Evolutionary conservation across 2,797 vertebrate genomes (phyloP).

Genomic region (Petrocephalus schoutedeni): DNA sequence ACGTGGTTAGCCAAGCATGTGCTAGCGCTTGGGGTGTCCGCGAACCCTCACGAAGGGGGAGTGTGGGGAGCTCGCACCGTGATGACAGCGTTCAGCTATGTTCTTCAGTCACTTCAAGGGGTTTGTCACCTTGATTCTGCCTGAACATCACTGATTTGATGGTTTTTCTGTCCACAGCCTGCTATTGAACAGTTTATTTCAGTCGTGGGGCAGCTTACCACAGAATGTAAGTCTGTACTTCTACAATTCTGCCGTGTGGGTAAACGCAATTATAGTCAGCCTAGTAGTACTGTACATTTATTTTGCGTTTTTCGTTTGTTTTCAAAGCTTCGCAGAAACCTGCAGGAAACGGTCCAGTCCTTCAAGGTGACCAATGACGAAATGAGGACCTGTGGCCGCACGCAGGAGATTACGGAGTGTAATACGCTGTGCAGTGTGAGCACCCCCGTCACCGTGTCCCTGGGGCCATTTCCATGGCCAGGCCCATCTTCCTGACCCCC

Average conservation of each 20-base stretch:
- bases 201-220: constrained; percentile 72
- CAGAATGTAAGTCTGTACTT: constrained; percentile 65
- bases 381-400: constrained; percentile 56
- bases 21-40: neutral
- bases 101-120: neutral
- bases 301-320: neutral
- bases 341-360: constrained; percentile 82
- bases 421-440: constrained; percentile 74
- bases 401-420: constrained; percentile 64
- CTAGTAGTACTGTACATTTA: neutral
- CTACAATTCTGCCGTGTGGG: neutral
- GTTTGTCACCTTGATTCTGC: neutral
- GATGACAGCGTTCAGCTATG: neutral
- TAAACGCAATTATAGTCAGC: neutral
- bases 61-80: neutral
- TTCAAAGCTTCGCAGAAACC: constrained; percentile 68
- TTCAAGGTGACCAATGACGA: constrained; percentile 88
- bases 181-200: constrained; percentile 77
- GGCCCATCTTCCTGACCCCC: neutral
- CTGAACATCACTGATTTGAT: neutral
- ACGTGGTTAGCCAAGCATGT: neutral
- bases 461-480: neutral
- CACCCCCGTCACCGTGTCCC: neutral
- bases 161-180: constrained; percentile 57
- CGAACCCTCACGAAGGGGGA: neutral